Base-by-base conservation (phyloP, 2,797 vertebrate genomes). In the Amblyraja radiata region DNA sequence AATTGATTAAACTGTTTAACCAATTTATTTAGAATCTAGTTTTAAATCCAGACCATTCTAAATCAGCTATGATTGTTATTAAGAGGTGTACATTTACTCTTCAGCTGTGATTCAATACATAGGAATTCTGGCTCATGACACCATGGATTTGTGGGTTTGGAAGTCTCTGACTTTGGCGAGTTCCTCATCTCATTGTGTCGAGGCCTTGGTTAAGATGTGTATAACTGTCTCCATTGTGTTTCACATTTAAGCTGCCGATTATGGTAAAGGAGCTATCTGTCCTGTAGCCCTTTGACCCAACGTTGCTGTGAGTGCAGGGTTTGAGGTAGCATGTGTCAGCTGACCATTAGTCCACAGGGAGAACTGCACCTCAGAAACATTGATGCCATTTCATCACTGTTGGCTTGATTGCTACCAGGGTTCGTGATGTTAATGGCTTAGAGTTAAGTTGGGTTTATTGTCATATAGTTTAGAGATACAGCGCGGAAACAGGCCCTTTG, bases 1-100 rank as follows among this genome's bases (percentile, higher is more conserved):
- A 65, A 88, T 88, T 88, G 84, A 88, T 88, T 88, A 88, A 68
- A 88, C 84, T 88, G 36, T 68, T 88, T 88, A 88, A 88, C 61
- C 63, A 88, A 88, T 88, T 88, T n/a, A 88, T 88, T 88, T 88
- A 88, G 84, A 68, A 68, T 88, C 63, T 63, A 1, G n/a, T 88
- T 88, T 88, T 88, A 88, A 88, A 68, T 36, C 61, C n/a, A 88
- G 61, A 68, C 63, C 18, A 18, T 68, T 88, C n/a, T 68, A 88
- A 68, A 88, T 88, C 84, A 68, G n/a, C 61, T 88, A 21, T 88
- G 18, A 63, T 36, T 63, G 28, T 88, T 36, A 88, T 68, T 88
- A 88, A 88, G 84, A 68, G 10, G n/a, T 68, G 39, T 68, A 88
- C 14, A 65, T 88, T 36, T 88, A 36, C 63, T 23, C 63, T 36